A percentile compares a stretch with the other conserved stretches of the same genome.
phyloP scores from a whole-genome alignment of 2,113 vertebrate genomes.

The Hoplias malabaricus region DNA sequence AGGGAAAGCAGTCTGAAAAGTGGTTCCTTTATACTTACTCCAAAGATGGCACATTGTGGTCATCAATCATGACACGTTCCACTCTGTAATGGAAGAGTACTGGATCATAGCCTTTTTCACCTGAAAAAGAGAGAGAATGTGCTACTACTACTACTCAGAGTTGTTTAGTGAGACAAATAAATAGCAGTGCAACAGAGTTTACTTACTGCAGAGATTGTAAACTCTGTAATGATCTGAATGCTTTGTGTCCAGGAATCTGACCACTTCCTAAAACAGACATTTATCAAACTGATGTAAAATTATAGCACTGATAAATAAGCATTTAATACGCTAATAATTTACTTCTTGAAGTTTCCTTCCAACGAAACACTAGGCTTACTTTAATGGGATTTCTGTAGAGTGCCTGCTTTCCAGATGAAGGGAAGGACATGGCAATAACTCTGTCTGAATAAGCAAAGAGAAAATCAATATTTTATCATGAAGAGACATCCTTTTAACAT shows the following conservation, averaged over 20 bases:
- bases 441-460: conserved; percentile 74
- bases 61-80: conserved; percentile 86
- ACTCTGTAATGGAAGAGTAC: conserved; percentile 89
- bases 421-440: conserved; percentile 97
- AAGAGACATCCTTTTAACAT: not conserved
- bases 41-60: conserved; percentile 90
- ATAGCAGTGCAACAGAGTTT: not conserved
- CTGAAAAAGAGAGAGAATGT: conserved; percentile 63
- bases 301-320: not conserved
- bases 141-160: not conserved
- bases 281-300: not conserved
- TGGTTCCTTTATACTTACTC: conserved; percentile 74
- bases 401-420: conserved; percentile 91
- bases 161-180: not conserved
- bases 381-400: conserved; percentile 93
- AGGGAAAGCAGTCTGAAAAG: not conserved
- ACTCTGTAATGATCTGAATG: conserved; percentile 89
- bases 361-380: conserved; percentile 66
- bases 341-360: no score
- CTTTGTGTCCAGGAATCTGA: conserved; percentile 88
- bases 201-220: conserved; percentile 97
- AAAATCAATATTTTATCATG: not conserved
- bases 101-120: conserved; percentile 90
- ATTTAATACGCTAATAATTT: no score
- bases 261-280: conserved; percentile 82